Percentiles rank a stretch among this genome's conserved stretches.
These are phyloP conservation scores for Coptotermes formosanus DNA, from an alignment of 1,140 invertebrate species.

Conservation along the genomic window DNA sequence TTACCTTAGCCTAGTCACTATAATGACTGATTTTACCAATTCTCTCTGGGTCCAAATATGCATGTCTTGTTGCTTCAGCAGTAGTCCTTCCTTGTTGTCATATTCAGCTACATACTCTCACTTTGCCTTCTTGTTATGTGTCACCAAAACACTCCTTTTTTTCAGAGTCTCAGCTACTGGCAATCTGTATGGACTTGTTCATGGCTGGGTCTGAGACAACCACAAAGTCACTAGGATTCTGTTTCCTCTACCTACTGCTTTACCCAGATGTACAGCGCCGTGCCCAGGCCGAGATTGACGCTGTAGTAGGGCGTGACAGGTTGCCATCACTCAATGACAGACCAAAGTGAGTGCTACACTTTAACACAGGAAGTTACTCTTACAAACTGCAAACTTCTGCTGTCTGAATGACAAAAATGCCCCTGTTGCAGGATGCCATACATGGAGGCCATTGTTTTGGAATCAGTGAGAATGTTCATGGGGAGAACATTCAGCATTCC, in stretches of 20 bases:
- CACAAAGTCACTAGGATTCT: conserved; percentile 71
- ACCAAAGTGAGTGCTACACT: conserved; percentile 54
- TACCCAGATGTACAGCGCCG: conserved; percentile 76
- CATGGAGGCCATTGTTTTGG: conserved; percentile 72
- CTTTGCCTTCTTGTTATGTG: background rate
- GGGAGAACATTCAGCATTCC: conserved; percentile 75
- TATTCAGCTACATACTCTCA: too few species aligned
- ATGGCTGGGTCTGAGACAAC: conserved; percentile 83
- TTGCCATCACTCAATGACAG: conserved; percentile 68
- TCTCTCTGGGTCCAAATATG: too few species aligned
- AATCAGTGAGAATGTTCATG: conserved; percentile 75
- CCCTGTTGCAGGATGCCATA: conserved; percentile 66
- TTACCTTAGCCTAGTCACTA: too few species aligned
- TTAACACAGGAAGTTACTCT: too few species aligned
- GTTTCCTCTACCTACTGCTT: conserved; percentile 72
- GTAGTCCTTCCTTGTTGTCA: background rate
- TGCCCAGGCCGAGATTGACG: conserved; percentile 78
- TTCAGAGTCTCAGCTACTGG: conserved; percentile 68
- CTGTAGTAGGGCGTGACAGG: conserved; percentile 65
- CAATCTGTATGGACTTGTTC: conserved; percentile 77
- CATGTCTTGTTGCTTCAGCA: too few species aligned
- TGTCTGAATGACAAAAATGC: too few species aligned
- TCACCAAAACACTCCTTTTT: conserved; percentile 37
- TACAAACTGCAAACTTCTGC: too few species aligned
- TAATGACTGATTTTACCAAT: too few species aligned